Percentiles rank a stretch among this genome's conserved stretches.
phyloP scores from a whole-genome alignment of 1,140 invertebrate species.

The Drosophila guanche region DNA sequence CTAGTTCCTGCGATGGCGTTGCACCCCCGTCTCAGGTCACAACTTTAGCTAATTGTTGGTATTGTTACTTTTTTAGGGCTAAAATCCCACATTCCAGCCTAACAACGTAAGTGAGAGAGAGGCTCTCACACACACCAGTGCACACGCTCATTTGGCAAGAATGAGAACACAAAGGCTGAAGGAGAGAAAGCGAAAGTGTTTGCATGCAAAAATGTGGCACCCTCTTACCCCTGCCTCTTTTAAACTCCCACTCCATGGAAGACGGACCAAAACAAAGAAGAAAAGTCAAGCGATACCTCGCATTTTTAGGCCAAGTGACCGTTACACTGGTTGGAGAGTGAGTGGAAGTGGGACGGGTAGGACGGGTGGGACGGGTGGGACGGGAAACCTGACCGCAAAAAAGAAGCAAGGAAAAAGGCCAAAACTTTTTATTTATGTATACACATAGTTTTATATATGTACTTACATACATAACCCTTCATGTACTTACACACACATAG shows the following conservation, averaged over 20 bases:
- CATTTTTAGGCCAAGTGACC: conserved; percentile 74
- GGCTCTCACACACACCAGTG: conserved; percentile 12
- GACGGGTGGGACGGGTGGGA: too few species aligned
- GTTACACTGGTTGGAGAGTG: conserved; percentile 1
- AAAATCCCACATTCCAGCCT: conserved; percentile 47
- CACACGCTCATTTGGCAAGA: conserved; percentile 8
- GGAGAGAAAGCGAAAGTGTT: conserved; percentile 69
- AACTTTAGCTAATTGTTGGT: conserved; percentile 42
- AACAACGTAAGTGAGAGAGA: conserved; percentile 12
- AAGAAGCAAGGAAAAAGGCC: conserved; percentile 22
- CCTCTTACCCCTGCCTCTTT: conserved; percentile 8
- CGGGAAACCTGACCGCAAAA: conserved; percentile 62
- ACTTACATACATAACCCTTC: conserved; percentile 18
- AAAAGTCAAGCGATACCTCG: conserved; percentile 49
- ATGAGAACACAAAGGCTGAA: conserved; percentile 17
- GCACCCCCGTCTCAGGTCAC: conserved; percentile 18
- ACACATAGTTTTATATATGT: conserved; percentile 50
- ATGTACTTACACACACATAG: conserved; percentile 21
- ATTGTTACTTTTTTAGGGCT: conserved; percentile 37
- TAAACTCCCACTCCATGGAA: conserved; percentile 30
- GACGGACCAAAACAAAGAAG: conserved; percentile 69
- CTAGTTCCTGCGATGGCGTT: conserved; percentile 35
- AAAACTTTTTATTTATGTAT: conserved; percentile 38
- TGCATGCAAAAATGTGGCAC: conserved; percentile 65
- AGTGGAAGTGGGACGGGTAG: neutral